These are phyloP conservation scores for Lagodon rhomboides DNA, from an alignment of 2,797 vertebrate genomes.

Conservation along the genomic window DNA sequence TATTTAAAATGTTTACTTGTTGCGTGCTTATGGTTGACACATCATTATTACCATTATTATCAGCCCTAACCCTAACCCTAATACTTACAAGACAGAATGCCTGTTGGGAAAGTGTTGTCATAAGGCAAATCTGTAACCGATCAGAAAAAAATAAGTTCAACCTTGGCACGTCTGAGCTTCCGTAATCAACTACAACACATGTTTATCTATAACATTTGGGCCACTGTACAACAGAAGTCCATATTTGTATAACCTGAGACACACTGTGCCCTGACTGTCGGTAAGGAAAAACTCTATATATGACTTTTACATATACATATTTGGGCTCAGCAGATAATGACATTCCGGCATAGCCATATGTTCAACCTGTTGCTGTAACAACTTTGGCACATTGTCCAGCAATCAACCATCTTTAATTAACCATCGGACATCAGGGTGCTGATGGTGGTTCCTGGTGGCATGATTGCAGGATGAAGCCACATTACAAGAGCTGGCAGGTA, in stretches of 20 bases:
- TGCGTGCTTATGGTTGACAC: neutral
- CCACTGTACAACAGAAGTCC: neutral
- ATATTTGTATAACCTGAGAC: slow-evolving; percentile 7
- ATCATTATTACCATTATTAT: neutral
- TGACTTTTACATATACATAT: neutral
- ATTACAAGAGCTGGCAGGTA: neutral
- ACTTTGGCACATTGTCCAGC: slow-evolving; percentile 15
- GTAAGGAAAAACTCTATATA: neutral
- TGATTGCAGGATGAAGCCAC: neutral
- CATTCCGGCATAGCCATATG: slow-evolving; percentile 13
- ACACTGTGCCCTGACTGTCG: neutral
- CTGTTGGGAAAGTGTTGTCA: too few relatives aligned
- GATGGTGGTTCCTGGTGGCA: neutral
- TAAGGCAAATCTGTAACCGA: neutral
- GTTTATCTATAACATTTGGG: neutral
- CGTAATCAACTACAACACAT: neutral
- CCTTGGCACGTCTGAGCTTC: neutral
- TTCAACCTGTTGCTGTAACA: slow-evolving; percentile 18
- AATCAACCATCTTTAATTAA: slow-evolving; percentile 29
- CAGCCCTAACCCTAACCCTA: neutral
- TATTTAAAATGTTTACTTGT: neutral
- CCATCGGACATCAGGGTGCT: neutral
- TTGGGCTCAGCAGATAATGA: slow-evolving; percentile 29
- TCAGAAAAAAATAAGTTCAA: neutral
- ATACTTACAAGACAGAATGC: neutral